phyloP scores from a whole-genome alignment of 2,113 vertebrate species.

The Heptranchias perlo region DNA sequence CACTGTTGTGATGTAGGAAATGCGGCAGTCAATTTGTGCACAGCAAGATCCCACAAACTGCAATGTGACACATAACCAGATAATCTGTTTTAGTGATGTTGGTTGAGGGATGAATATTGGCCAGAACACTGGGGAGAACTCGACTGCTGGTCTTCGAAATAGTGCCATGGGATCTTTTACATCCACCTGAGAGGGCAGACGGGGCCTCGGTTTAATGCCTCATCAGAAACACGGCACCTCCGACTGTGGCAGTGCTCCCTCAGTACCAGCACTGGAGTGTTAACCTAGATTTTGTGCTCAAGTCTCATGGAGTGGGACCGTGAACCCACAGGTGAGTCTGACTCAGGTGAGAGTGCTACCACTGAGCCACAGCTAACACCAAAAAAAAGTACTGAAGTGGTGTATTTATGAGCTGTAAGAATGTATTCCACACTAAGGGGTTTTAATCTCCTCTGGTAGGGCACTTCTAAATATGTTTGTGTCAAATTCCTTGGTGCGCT shows the following conservation, averaged over 20 bases:
- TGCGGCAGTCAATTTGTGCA: no score
- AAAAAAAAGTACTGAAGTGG: not conserved
- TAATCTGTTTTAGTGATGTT: no score
- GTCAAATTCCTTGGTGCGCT: not conserved
- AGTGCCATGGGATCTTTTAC: no score
- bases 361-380: not conserved
- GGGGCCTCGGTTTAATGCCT: not conserved
- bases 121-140: no score
- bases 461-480: not conserved
- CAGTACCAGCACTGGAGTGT: not conserved
- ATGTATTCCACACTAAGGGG: not conserved
- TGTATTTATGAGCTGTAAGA: not conserved
- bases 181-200: not conserved
- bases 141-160: no score
- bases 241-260: not conserved
- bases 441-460: not conserved
- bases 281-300: not conserved
- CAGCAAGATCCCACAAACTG: no score
- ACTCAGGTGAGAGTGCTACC: not conserved
- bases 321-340: not conserved
- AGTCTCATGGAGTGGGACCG: not conserved
- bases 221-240: not conserved
- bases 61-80: no score
- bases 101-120: no score
- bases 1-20: no score